Percentiles rank a stretch among this genome's conserved stretches.
Conservation (phyloP, 2,888 invertebrate species). For the Sinopyrophorus schimmeli region DNA sequence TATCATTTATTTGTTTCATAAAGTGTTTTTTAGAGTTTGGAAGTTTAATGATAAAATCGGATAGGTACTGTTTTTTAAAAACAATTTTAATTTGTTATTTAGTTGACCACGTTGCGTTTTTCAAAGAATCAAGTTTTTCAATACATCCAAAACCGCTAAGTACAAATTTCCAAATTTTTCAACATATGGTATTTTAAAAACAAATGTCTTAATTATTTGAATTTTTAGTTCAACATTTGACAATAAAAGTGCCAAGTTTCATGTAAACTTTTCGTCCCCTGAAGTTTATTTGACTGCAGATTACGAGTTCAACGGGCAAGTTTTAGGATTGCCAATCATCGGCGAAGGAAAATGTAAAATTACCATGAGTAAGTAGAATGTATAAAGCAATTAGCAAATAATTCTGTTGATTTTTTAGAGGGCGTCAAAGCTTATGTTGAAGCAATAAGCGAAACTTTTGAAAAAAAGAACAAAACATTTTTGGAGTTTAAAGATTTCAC, state of each 20-base stretch:
- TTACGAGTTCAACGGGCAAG: slow-evolving; percentile 67
- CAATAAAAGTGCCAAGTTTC: too few species aligned
- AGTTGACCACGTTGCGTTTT: too few species aligned
- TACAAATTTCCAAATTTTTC: neutral
- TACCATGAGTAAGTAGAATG: slow-evolving; percentile 62
- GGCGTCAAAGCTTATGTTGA: neutral
- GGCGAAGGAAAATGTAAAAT: slow-evolving; percentile 68
- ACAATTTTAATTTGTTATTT: too few species aligned
- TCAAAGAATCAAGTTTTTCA: too few species aligned
- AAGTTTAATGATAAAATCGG: too few species aligned
- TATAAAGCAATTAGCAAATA: neutral
- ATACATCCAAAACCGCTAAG: too few species aligned
- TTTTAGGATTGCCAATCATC: slow-evolving; percentile 65
- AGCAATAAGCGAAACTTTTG: neutral
- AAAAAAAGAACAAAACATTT: neutral
- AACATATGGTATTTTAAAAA: too few species aligned
- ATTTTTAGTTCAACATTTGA: neutral
- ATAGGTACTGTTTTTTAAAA: too few species aligned
- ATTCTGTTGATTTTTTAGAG: neutral
- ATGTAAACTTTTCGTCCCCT: too few species aligned
- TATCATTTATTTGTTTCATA: too few species aligned
- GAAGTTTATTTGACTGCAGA: slow-evolving; percentile 67
- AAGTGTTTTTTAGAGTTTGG: too few species aligned
- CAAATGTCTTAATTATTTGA: too few species aligned
- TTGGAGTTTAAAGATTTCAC: neutral